Evolutionary conservation across 2,797 vertebrate species (phyloP).

Genomic region (Phylloscopus collybita): DNA sequence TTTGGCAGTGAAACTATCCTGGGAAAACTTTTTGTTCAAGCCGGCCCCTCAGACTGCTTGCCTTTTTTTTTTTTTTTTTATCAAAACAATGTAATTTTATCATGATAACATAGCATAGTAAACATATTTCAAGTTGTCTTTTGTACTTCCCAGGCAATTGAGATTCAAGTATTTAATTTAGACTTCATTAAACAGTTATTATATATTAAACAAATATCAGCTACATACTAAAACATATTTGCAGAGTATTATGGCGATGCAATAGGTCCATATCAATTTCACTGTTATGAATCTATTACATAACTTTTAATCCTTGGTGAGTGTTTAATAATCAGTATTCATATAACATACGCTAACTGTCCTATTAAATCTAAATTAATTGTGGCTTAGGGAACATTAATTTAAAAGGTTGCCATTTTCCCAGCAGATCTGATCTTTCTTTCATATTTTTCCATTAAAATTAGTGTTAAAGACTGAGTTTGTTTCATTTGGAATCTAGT

Average conservation of each 20-base stretch:
- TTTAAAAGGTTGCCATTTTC: constrained; percentile 74
- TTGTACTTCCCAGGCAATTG: background rate
- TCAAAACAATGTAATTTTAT: background rate
- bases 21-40: constrained; percentile 4
- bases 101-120: background rate
- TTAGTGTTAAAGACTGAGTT: constrained; percentile 63
- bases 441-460: constrained; percentile 67
- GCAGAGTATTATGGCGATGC: constrained; percentile 34
- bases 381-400: constrained; percentile 72
- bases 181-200: constrained; percentile 59
- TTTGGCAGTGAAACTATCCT: background rate
- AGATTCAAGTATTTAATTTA: constrained; percentile 59
- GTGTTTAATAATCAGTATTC: constrained; percentile 71
- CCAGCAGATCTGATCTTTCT: constrained; percentile 69
- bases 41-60: background rate
- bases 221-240: constrained; percentile 61
- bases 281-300: constrained; percentile 68
- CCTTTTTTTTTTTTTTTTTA: background rate
- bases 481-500: constrained; percentile 58
- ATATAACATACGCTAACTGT: constrained; percentile 72
- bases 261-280: constrained; percentile 61
- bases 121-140: background rate
- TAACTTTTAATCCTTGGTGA: constrained; percentile 65
- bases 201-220: constrained; percentile 61
- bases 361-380: constrained; percentile 77